Evolutionary conservation across 2,797 vertebrate species (phyloP), one percentile per base, ranked within the genome.

Genomic region (Gadopsis marmoratus): DNA sequence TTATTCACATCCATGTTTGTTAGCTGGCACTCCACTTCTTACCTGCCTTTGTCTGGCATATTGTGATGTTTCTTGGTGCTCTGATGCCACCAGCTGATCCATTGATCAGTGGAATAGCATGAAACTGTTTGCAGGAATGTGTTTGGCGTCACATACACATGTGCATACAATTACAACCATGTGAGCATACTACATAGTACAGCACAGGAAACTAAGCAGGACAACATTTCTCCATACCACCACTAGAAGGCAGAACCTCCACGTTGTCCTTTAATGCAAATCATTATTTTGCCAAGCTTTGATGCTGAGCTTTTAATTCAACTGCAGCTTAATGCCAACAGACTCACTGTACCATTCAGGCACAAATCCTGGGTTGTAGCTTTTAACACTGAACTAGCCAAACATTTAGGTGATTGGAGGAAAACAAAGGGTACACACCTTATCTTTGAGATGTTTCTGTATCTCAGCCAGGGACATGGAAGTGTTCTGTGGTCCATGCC

Each of bases 391-490:
- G 51, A 76, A 3, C 12, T 31, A 21, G 47, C 48, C 7, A 41
- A 21, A 59, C 21, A 29, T 58, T 19, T 39, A 35, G n/a, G 41
- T 50, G 6, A 41, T 2, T 3, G 3, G 6, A 37, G 56, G n/a
- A 10, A 37, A 48, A 54, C 12, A 35, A 43, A 43, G 51, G 2
- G 33, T 35, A 37, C 73, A 64, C 79, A 94, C 92, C 93, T 94
- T 92, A 17, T 94, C 91, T 85, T 84, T 82, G 11, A 94, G 60
- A 64, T 85, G 88, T 0, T 14, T 70, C 87, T 95, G 94, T 69
- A 95, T 91, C 51, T 95, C 94, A 60, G 53, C 85, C 67, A 90
- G 31, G 0, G 92, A 79, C 81, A 87, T 76, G 55, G 56, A 66
- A 64, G 77, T 75, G 64, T 10, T 12, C 16, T 71, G 75, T 69